Base-by-base conservation (phyloP, 1,140 invertebrate genomes). In the Antheraea mylitta region DNA sequence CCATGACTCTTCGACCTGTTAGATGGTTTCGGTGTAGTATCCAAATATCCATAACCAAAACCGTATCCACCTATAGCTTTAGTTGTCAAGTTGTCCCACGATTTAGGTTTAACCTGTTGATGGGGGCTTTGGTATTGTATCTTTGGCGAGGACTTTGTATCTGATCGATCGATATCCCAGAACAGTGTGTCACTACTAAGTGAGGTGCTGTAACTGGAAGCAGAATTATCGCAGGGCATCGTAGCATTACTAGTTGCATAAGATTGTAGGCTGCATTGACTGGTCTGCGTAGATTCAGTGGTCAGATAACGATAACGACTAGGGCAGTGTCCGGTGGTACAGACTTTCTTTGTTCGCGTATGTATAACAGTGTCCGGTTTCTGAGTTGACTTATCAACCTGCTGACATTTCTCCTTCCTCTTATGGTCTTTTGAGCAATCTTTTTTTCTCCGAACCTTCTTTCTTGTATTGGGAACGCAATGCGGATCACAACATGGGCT, bases 1-100 rank as follows among this genome's bases (percentile, higher is more conserved):
- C 71, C 90, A 73, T 72, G 93, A 80, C 77, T 94, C 81, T 89
- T 94, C 70, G 87, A 81, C 79, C 94, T 73, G 85, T 93, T 82
- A 70, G 93, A 66, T 67, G 95, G 94, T 37, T 94, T 93, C 0
- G 93, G 89, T 9, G 92, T 92, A 0, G 95, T 95, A 76, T 96
- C 96, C 42, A 96, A 86, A 76, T 96, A 97, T 1, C 96, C 96
- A 79, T 97, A 97, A 5, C 96, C 96, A 75, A 96, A 97, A 22
- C 96, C 96, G 76, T 97, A 97, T 0, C 96, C 96, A 11, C 96
- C 96, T 68, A 96, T 95, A 1, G 95, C 95, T 91, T 97, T 97
- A 0, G 96, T 97, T 0, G 96, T 95, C 19, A 98, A 89, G 92
- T 97, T 97, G 79, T 97, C 96, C 96, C 97, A 97, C 0, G 96